These are phyloP conservation scores for Rhyacichthys aspro DNA, from an alignment of 2,797 vertebrate species.

Conservation along the genomic window DNA sequence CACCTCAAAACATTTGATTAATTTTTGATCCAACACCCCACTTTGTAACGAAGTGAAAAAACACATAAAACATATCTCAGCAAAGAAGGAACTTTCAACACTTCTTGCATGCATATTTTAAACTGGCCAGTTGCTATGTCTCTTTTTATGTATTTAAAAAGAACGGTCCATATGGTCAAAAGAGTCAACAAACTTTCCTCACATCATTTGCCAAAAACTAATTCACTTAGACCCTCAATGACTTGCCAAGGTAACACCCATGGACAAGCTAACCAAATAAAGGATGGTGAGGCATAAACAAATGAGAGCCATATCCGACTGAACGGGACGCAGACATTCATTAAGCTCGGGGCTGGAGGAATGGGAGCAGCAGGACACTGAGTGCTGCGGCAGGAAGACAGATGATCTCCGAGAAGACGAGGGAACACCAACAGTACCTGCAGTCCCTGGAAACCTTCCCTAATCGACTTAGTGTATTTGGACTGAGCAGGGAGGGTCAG, in stretches of 20 bases:
- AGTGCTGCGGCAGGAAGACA: slow-evolving; percentile 49
- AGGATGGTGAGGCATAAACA: slow-evolving; percentile 47
- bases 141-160: background rate
- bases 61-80: too few relatives aligned
- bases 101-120: too few relatives aligned
- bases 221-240: slow-evolving; percentile 48
- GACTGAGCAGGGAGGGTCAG: slow-evolving; percentile 3
- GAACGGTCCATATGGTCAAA: slow-evolving; percentile 1
- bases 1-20: too few relatives aligned
- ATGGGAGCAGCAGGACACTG: slow-evolving; percentile 44
- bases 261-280: slow-evolving; percentile 57
- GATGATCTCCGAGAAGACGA: slow-evolving; percentile 48
- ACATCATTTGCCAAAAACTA: slow-evolving; percentile 45
- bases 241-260: slow-evolving; percentile 45
- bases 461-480: slow-evolving; percentile 40
- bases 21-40: too few relatives aligned
- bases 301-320: slow-evolving; percentile 41
- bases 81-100: too few relatives aligned
- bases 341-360: slow-evolving; percentile 40
- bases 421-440: slow-evolving; percentile 35
- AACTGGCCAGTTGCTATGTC: too few relatives aligned
- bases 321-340: slow-evolving; percentile 39
- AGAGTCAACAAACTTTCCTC: slow-evolving; percentile 18
- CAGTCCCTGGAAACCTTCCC: slow-evolving; percentile 34
- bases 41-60: too few relatives aligned